Base-by-base conservation (phyloP, 2,113 vertebrate genomes). In the Sorex fumeus region DNA sequence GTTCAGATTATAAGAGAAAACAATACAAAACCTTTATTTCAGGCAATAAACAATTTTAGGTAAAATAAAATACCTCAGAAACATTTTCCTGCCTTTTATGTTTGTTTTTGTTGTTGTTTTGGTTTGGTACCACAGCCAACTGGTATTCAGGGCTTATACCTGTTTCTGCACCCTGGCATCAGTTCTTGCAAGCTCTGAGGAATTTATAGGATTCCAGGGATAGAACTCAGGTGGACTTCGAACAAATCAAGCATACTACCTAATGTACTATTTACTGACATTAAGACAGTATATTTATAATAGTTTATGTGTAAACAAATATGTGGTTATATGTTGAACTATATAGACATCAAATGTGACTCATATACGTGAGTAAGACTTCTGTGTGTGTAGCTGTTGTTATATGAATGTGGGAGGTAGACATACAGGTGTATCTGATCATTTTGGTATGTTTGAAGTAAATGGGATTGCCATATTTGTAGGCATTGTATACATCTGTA, bases 381-480 rank as follows among this genome's bases (percentile, higher is more conserved):
- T 13, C 13, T 32, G 19, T 2, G 0, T 69, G 0, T 92, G 1
- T 11, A 5, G 30, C 18, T 19, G 13, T 15, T 13, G 18, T 53
- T 25, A 64, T 28, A 25, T n/a, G n/a, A n/a, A n/a, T n/a, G 62
- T 8, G 8, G 19, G 62, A 23, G 62, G n/a, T 28, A 4, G 21
- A 32, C 32, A 36, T 3, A 10, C 71, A 3, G 75, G 12, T 60
- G 9, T 2, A 30, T 78, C 8, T 76, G 28, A 81, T 83, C 1
- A 10, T 84, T 74, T 9, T 5, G 3, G 0, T 27, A 3, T 27
- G 1, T 30, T 18, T 78, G 19, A 21, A 75, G 34, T 74, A 43
- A 72, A 9, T 53, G 12, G 2, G 21, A 69, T 2, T 74, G 30
- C 81, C 0, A 12, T 53, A 27, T 7, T 3, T 50, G 15, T 32